Evolutionary conservation across 35 echinoderm and acorn worm species (phyloP), one percentile per base, ranked within the genome.

Genomic region (Heliocidaris tuberculata): DNA sequence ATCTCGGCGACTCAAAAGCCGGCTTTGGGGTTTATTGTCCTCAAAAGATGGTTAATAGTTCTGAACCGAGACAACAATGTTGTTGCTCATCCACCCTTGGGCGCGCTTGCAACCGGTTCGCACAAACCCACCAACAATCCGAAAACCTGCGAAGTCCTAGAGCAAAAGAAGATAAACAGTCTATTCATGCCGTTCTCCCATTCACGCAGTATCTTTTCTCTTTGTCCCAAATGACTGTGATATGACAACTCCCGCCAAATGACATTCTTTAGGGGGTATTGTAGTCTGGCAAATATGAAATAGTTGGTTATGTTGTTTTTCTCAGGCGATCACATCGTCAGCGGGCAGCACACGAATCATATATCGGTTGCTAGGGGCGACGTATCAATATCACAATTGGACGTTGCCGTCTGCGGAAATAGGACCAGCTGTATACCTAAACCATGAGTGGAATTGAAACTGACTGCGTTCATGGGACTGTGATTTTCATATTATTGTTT

Each of bases 281-380:
- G 65, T 78, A n/a, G 27, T n/a, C 15, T 29, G 4, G 65, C 21
- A 27, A 19, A 78, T 78, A 78, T 78, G 65, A 78, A 10, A 56
- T 78, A 78, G 19, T 78, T 78, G 65, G 27, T 5, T 78, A 78
- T 78, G 65, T 78, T 78, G 65, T 78, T 78, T 78, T 27, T 78
- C 65, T n/a, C 65, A 27, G 21, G 65, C 65, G 65, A 27, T 78
- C 7, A 24, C 21, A 7, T n/a, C 27, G 65, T 78, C 65, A 59
- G 31, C 91, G 91, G 31, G 91, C 48, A 48, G 91, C 9, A 24
- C 91, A 59, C 17, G 47, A 59, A 93, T 93, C 91, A 93, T 59
- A 93, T 48, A 31, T 93, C 50, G 91, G 91, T 93, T 93, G 91
- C 91, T 31, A 93, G 1, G 91, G 91, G 91, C 29, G 47, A 93